phyloP scores from a whole-genome alignment of 2,888 invertebrate species.

The Patella ulyssiponensis region DNA sequence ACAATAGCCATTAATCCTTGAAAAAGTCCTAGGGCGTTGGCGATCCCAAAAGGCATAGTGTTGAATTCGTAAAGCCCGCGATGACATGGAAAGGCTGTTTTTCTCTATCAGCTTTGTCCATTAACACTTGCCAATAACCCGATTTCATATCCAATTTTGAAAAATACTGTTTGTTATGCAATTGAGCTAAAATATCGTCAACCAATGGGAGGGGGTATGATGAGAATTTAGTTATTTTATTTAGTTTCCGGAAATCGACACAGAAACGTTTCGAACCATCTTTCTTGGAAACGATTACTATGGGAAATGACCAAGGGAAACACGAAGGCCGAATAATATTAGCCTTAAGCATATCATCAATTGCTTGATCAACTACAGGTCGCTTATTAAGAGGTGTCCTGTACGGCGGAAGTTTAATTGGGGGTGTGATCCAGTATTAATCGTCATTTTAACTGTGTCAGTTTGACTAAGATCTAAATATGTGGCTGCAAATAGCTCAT shows the following conservation, averaged over 20 bases:
- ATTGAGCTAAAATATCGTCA: too few relatives aligned
- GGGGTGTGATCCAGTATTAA: constrained; percentile 20
- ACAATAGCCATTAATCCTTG: constrained; percentile 33
- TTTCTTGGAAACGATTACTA: constrained; percentile 34
- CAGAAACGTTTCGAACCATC: constrained; percentile 15
- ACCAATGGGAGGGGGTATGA: constrained; percentile 31
- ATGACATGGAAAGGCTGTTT: too few relatives aligned
- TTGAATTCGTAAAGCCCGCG: constrained; percentile 34
- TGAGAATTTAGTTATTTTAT: constrained; percentile 28
- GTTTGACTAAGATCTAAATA: constrained; percentile 31
- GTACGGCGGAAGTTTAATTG: constrained; percentile 33
- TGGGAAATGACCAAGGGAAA: constrained; percentile 27
- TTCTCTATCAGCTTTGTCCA: too few relatives aligned
- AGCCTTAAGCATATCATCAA: constrained; percentile 36
- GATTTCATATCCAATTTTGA: too few relatives aligned
- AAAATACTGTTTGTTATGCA: too few relatives aligned
- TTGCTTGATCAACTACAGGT: constrained; percentile 31
- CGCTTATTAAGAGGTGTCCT: constrained; percentile 33
- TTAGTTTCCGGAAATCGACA: constrained; percentile 14
- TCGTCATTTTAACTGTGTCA: constrained; percentile 28
- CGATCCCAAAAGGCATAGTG: constrained; percentile 33
- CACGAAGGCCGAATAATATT: constrained; percentile 29
- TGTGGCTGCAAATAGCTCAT: constrained; percentile 32
- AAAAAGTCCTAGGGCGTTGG: constrained; percentile 30
- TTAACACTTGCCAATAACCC: too few relatives aligned